These are phyloP conservation scores for Athene cunicularia DNA, from an alignment of 2,113 vertebrate genomes.

Conservation along the genomic window DNA sequence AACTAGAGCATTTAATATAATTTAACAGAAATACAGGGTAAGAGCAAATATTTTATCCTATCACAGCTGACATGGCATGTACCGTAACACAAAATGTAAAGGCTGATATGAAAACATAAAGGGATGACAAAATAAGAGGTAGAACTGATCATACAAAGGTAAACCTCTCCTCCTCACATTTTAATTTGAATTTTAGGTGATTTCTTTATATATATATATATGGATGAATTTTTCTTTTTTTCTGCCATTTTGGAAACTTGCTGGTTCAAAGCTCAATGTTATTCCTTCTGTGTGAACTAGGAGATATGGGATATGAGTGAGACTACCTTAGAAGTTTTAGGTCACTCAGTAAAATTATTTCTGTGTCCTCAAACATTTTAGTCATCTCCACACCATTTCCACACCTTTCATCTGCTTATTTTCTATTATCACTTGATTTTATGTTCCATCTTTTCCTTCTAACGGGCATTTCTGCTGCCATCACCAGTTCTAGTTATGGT, in stretches of 20 bases:
- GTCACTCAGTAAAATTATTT: neutral
- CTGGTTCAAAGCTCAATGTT: neutral
- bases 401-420: neutral
- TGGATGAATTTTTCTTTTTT: neutral
- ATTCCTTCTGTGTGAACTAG: neutral
- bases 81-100: neutral
- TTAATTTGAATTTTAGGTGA: neutral
- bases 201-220: neutral
- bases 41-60: neutral
- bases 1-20: neutral
- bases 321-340: neutral
- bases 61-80: neutral
- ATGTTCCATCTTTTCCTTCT: neutral
- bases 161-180: neutral
- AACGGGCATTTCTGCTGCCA: neutral
- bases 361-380: neutral
- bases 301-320: neutral
- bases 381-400: neutral
- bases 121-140: neutral
- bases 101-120: neutral
- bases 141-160: neutral
- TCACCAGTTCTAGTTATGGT: neutral
- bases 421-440: neutral
- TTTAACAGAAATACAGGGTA: neutral
- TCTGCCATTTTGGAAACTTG: neutral